A percentile compares a stretch with the other conserved stretches of the same genome.
Conservation (phyloP, 2,113 vertebrate genomes). For the Oxygymnocypris stewartii region DNA sequence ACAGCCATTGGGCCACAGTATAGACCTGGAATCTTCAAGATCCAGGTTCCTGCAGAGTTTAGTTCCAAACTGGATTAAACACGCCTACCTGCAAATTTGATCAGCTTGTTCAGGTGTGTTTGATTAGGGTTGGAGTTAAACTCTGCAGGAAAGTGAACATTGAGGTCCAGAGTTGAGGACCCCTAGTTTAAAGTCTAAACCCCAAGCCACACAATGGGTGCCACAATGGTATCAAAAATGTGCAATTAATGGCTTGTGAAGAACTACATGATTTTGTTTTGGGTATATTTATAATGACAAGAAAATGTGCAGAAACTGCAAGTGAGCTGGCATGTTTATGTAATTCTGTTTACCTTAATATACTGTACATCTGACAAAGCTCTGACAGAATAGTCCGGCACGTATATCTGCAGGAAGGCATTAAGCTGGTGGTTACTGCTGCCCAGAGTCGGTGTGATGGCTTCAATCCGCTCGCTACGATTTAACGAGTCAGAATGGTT, state of each 20-base stretch:
- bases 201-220: background rate
- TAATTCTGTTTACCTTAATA: slow-evolving; percentile 84
- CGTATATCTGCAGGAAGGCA: slow-evolving; percentile 92
- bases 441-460: slow-evolving; percentile 87
- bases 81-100: background rate
- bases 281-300: background rate
- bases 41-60: background rate
- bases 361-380: slow-evolving; percentile 93
- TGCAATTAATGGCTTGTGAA: background rate
- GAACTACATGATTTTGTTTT: background rate
- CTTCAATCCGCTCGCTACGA: slow-evolving; percentile 90
- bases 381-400: slow-evolving; percentile 95
- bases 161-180: background rate
- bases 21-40: background rate
- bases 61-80: background rate
- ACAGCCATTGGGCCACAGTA: background rate
- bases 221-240: background rate
- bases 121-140: background rate
- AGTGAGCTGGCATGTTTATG: background rate
- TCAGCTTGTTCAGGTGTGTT: too few relatives aligned
- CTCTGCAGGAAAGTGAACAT: background rate
- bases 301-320: background rate
- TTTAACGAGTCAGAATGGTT: slow-evolving; percentile 98
- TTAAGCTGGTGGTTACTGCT: slow-evolving; percentile 98
- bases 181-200: background rate